Evolutionary conservation across 2,797 vertebrate species (phyloP).

Genomic region (Poecilia gillii): DNA sequence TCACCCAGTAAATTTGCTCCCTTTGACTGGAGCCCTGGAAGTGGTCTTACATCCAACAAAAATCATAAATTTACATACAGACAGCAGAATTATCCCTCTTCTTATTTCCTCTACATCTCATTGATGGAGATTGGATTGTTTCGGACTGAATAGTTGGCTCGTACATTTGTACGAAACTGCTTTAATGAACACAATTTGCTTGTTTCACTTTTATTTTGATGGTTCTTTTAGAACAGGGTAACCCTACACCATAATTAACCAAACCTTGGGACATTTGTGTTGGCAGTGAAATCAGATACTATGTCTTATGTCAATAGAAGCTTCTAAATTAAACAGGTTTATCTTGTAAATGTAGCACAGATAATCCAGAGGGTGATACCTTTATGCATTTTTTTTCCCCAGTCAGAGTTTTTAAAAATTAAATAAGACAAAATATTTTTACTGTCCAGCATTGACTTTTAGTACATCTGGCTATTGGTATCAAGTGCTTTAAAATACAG

Average conservation of each 20-base stretch:
- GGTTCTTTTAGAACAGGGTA: slow-evolving; percentile 25
- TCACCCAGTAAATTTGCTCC: neutral
- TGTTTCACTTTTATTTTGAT: slow-evolving; percentile 12
- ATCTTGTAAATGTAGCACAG: slow-evolving; percentile 44
- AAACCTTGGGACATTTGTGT: slow-evolving; percentile 37
- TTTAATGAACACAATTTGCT: neutral
- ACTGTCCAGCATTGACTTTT: neutral
- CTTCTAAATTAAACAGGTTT: slow-evolving; percentile 34
- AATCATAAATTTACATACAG: neutral
- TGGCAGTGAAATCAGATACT: slow-evolving; percentile 47
- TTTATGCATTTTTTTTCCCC: neutral
- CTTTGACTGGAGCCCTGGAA: neutral
- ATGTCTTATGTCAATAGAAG: slow-evolving; percentile 41
- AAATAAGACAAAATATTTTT: no score
- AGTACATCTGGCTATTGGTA: neutral
- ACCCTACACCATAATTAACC: slow-evolving; percentile 34
- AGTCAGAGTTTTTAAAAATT: no score
- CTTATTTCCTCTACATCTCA: slow-evolving; percentile 22
- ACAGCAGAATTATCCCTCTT: neutral
- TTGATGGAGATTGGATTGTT: slow-evolving; percentile 33
- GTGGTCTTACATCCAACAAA: neutral
- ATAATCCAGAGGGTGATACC: slow-evolving; percentile 5
- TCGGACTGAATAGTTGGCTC: slow-evolving; percentile 20
- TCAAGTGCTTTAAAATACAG: slow-evolving; percentile 18
- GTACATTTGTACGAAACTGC: neutral